Percentiles rank a stretch among this genome's conserved stretches.
phyloP scores from a whole-genome alignment of 2,888 invertebrate genomes.

The Nesidiocoris tenuis region DNA sequence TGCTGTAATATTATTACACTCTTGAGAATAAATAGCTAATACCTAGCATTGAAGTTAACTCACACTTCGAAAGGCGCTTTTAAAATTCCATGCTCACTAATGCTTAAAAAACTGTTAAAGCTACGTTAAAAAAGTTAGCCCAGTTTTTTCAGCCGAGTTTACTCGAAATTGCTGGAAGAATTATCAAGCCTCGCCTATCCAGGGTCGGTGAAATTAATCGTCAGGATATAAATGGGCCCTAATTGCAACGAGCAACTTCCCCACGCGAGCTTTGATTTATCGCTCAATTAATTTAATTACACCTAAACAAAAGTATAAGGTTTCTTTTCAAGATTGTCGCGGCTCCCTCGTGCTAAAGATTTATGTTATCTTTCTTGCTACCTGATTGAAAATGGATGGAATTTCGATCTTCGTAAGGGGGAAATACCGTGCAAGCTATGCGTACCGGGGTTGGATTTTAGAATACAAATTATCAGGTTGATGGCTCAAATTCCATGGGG shows the following conservation, averaged over 20 bases:
- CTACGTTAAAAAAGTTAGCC: background rate
- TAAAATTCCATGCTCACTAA: too few species aligned
- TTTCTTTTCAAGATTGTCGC: background rate
- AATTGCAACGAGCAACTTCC: constrained; percentile 38
- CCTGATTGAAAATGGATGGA: background rate
- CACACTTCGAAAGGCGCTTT: too few species aligned
- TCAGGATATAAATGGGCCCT: constrained; percentile 31
- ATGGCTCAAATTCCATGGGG: too few species aligned
- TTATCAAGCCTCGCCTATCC: background rate
- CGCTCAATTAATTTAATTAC: constrained; percentile 43
- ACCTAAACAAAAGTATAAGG: constrained; percentile 24
- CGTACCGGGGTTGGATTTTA: too few species aligned
- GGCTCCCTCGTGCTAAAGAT: background rate
- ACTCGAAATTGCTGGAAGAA: background rate
- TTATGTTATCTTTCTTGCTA: too few species aligned
- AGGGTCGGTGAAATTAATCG: constrained; percentile 28
- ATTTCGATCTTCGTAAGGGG: too few species aligned
- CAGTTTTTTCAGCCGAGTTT: background rate
- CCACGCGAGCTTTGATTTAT: constrained; percentile 43
- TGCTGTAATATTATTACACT: too few species aligned
- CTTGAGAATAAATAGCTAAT: too few species aligned
- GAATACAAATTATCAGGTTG: too few species aligned
- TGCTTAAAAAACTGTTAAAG: too few species aligned
- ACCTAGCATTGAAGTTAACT: too few species aligned
- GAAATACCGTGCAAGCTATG: too few species aligned